Evolutionary conservation across 2,113 vertebrate genomes (phyloP), one percentile per base, ranked within the genome.

Genomic region (Corythornis vintsioides): DNA sequence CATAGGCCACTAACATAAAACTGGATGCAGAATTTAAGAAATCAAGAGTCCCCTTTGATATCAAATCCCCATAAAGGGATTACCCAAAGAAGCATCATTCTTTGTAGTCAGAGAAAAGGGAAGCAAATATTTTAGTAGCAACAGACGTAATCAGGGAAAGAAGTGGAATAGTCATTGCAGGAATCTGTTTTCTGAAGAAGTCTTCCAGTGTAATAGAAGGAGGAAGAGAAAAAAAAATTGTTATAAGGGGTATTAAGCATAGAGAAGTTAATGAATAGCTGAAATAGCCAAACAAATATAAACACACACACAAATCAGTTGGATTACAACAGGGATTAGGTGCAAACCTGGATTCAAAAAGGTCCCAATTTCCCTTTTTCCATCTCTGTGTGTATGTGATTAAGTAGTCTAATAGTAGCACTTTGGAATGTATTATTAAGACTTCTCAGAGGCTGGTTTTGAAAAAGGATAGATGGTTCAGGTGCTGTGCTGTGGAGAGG

Each of bases 401-500:
- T 75, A 64, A 83, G 83, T 91, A 80, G 59, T 90, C 72, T 45
- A 90, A 13, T 64, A 52, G 64, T 31, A 70, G 52, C 64, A 25
- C 40, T 92, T 78, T n/a, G n/a, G 88, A 78, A 77, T 33, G 59
- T 38, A 3, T 35, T 52, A 65, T 74, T 50, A 11, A 40, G 69
- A 18, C 50, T 48, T 67, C 6, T 40, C 69, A 60, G 80, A 70
- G 56, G 75, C 52, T 83, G 83, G 48, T 55, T 63, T 35, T 71
- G 71, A 83, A 74, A 63, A 42, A 19, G 20, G 19, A 11, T 3
- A 6, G 25, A 31, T 5, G 16, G 33, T 83, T 80, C 67, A 47
- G 71, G 45, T 1, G 2, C 50, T 1, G 8, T 64, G 76, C 38
- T 0, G 0, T 47, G 40, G 40, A 55, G 71, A 1, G 2, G 83